Evolutionary conservation across 2,888 invertebrate genomes (phyloP), one percentile per base, ranked within the genome.

Genomic region (Ornithoptera alexandrae): DNA sequence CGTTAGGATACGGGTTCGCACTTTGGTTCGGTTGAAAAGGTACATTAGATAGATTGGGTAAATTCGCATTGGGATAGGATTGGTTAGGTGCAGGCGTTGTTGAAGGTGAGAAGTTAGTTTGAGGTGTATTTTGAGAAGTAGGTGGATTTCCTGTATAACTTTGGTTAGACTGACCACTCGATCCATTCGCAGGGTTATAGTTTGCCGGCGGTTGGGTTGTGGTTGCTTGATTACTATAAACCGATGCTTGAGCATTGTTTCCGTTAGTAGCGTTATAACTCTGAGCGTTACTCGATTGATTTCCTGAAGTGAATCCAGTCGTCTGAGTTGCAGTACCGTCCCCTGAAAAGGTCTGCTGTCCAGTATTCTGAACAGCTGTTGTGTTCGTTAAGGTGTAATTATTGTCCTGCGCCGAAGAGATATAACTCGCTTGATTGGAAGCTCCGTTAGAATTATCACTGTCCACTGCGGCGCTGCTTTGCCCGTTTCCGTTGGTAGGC

Each of bases 1-100:
- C 92, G 68, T 92, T 92, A 0, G 92, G 92, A 67, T 92, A 92
- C 0, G 90, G 92, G 71, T 90, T 91, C 66, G 79, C 76, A 20
- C 72, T 79, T 70, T 87, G 90, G 62, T 82, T 86, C 0, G 87
- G 85, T 10, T 87, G 86, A 64, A 85, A 90, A 0, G 79, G 82
- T 39, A 90, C 81, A 61, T 85, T 90, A 0, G 88, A 84, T 85
- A 90, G 84, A 72, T 78, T 87, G 0, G 86, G 83, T 30, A 87
- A 78, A 69, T 81, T 84, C 58, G 83, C 71, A 3, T 81, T 72
- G 0, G 87, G 82, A 68, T 92, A 92, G 0, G 80, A 77, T 61
- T 88, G 90, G 61, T 84, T 87, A 0, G 92, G 89, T 0, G 87
- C 86, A 1, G 90, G 91, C 0, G 91, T 91, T 0, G 88, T 84